These are phyloP conservation scores for Mesorhabditis belari DNA, from an alignment of 2,888 invertebrate genomes.

Conservation along the genomic window DNA sequence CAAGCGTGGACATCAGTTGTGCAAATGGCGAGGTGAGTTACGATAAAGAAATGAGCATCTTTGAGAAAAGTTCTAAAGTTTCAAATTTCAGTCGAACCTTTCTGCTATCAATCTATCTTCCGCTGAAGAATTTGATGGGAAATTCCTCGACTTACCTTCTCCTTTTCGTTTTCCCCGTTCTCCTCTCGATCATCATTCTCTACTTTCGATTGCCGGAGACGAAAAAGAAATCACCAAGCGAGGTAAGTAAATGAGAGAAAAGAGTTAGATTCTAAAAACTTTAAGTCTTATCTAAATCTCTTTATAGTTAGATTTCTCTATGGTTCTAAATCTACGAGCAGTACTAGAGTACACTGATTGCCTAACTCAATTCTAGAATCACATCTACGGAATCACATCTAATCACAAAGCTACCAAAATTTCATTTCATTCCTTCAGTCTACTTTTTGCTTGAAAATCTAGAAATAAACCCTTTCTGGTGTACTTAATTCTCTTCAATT, in stretches of 20 bases:
- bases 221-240: constrained; percentile 30
- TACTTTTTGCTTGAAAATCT: no score
- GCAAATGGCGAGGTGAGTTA: constrained; percentile 37
- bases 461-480: no score
- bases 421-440: no score
- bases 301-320: no score
- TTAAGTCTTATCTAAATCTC: no score
- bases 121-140: constrained; percentile 36
- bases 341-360: no score
- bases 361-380: no score
- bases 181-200: constrained; percentile 31
- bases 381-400: no score
- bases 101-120: constrained; percentile 33
- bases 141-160: constrained; percentile 33
- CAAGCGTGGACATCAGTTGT: constrained; percentile 43
- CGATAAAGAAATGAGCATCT: not conserved
- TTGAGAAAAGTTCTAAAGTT: not conserved
- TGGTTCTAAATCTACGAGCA: no score
- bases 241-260: constrained; percentile 10
- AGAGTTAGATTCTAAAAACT: no score
- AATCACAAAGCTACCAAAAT: no score
- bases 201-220: constrained; percentile 44
- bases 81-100: constrained; percentile 27
- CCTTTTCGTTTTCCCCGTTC: constrained; percentile 37
- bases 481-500: no score